Base-by-base conservation (phyloP, 2,797 vertebrate species). In the Halcyon chelicuti region DNA sequence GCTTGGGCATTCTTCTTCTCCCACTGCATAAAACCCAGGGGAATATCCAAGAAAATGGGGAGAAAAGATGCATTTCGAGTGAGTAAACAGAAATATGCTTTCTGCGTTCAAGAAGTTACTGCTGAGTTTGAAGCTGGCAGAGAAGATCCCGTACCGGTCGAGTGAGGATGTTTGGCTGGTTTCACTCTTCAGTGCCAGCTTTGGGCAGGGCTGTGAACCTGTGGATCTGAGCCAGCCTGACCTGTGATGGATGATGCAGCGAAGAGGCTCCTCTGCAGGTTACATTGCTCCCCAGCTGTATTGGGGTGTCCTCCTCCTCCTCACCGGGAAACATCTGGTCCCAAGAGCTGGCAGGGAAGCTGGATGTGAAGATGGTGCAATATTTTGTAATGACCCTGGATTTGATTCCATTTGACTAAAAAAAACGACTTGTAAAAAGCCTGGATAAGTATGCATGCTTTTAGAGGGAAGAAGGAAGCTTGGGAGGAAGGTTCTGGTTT, bases 101-200 rank as follows among this genome's bases (percentile, higher is more conserved):
- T 72, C n/a, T 72, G 0, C 9, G n/a, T 86, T 66, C 76, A 37
- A 29, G 13, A 12, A 68, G n/a, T 51, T 66, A 7, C 52, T 47
- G 73, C n/a, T 51, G 73, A 47, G 49, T 47, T 71, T 51, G 55
- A 49, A 75, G 66, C 65, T 75, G 90, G 44, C 18, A 17, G 52
- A 37, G 70, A 15, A 54, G 62, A 75, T 46, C 15, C 39, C 40
- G 86, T 65, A 77, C 42, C 1, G 7, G 49, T 72, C 4, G 42
- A 92, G 80, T 68, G 74, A 72, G 75, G 79, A 14, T 65, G 83
- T 85, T 92, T 88, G 84, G 42, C 76, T 92, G 66, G 62, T 86
- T 95, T 94, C 58, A 20, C 29, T 86, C 51, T 5, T 31, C 14
- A n/a, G 42, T 81, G 88, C 58, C 86, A 90, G 70, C 58, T 81